phyloP scores from a whole-genome alignment of 92 coral and sea anemone genomes.

The Diadumene lineata region DNA sequence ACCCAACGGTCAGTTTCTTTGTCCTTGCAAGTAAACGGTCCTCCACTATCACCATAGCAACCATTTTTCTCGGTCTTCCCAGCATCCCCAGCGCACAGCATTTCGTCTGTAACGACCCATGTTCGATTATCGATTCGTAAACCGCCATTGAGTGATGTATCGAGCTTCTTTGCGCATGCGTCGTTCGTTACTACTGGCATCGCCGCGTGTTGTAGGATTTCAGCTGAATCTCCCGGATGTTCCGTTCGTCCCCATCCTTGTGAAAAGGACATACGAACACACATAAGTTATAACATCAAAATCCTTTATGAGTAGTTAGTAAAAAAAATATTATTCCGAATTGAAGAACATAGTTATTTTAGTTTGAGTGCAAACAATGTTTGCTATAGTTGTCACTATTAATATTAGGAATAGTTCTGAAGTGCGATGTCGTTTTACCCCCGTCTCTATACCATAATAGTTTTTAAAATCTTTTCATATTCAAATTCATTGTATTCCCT shows the following conservation, averaged over 20 bases:
- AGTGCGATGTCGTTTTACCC: no score
- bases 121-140: conserved; percentile 81
- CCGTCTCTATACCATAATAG: no score
- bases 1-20: conserved; percentile 70
- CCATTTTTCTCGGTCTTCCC: conserved; percentile 80
- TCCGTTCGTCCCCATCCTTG: conserved; percentile 92
- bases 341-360: no score
- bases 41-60: conserved; percentile 96
- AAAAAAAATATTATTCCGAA: no score
- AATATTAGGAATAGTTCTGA: no score
- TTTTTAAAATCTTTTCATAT: no score
- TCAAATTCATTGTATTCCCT: no score
- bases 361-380: no score
- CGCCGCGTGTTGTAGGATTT: conserved; percentile 77
- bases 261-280: background rate
- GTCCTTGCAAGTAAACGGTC: conserved; percentile 78
- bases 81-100: conserved; percentile 95
- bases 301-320: no score
- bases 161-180: conserved; percentile 83
- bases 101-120: conserved; percentile 78
- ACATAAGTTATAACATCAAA: background rate
- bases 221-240: conserved; percentile 63
- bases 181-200: conserved; percentile 86
- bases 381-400: no score
- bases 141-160: conserved; percentile 75